A percentile compares a stretch with the other conserved stretches of the same genome.
Evolutionary conservation across 2,888 invertebrate species (phyloP).

Genomic region (Cancer borealis): DNA sequence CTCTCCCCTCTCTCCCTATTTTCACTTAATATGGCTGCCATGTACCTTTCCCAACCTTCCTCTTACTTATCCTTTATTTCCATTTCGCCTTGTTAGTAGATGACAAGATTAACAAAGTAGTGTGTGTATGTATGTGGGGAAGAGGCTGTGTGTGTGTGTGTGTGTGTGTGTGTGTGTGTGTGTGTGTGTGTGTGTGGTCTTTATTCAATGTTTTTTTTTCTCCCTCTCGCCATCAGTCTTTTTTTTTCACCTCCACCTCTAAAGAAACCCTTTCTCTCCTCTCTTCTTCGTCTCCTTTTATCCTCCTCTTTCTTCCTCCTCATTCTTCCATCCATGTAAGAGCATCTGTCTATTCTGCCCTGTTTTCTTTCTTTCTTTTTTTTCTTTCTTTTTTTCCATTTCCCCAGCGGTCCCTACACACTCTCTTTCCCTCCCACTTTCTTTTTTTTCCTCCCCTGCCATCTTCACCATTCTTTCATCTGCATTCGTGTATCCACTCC

Average conservation of each 20-base stretch:
- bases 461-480: slow-evolving; percentile 15
- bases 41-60: not conserved
- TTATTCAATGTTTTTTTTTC: not conserved
- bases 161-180: too few species aligned
- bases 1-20: not conserved
- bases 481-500: slow-evolving; percentile 33
- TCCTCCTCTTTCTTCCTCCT: not conserved
- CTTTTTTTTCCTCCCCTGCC: not conserved
- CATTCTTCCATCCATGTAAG: not conserved
- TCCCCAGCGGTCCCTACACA: not conserved
- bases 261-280: not conserved
- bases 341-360: not conserved
- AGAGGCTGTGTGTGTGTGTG: too few species aligned
- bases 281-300: not conserved
- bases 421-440: not conserved
- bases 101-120: too few species aligned
- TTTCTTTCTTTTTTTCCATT: not conserved
- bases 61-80: not conserved
- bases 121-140: too few species aligned
- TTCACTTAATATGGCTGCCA: not conserved
- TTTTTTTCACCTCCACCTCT: not conserved
- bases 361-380: not conserved
- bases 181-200: not conserved
- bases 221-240: not conserved
- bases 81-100: not conserved